Percentiles rank a stretch among this genome's conserved stretches.
These are phyloP conservation scores for Prosopocoilus inquinatus DNA, from an alignment of 2,888 invertebrate species.

Conservation along the genomic window DNA sequence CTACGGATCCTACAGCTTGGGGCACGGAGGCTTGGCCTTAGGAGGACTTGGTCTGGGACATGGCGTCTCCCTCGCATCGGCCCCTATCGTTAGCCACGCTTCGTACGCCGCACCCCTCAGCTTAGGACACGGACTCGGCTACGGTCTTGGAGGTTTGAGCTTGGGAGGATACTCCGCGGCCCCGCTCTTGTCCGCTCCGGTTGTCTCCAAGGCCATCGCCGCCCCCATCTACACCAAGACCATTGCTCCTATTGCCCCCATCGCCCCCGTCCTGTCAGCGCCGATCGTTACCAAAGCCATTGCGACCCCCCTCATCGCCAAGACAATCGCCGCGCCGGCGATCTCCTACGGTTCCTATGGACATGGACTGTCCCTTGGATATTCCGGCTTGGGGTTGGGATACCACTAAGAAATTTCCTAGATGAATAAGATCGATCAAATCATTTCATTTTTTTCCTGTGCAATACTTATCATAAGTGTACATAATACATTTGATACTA, in stretches of 20 bases:
- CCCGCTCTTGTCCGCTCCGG: background rate
- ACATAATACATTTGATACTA: too few species aligned
- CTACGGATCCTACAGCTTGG: conserved; percentile 11
- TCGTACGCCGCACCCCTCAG: conserved; percentile 6
- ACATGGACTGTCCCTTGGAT: background rate
- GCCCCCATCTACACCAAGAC: conserved; percentile 9
- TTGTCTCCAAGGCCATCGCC: background rate
- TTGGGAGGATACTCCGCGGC: background rate
- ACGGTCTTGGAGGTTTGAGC: background rate
- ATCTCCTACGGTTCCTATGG: background rate
- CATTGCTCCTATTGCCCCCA: background rate
- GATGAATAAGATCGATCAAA: too few species aligned
- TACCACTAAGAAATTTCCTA: too few species aligned
- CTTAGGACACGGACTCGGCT: conserved; percentile 8
- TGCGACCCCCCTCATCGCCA: background rate
- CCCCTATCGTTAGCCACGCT: conserved; percentile 9
- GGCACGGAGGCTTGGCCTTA: conserved; percentile 6
- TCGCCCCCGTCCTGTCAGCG: conserved; percentile 5
- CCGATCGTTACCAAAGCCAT: conserved; percentile 5
- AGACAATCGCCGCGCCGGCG: background rate
- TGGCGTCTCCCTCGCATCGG: conserved; percentile 11
- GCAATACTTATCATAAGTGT: too few species aligned
- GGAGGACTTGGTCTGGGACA: conserved; percentile 6
- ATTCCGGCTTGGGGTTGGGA: background rate
- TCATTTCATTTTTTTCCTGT: too few species aligned